Evolutionary conservation across 2,888 invertebrate genomes (phyloP), one percentile per base, ranked within the genome.

Genomic region (Heliconius hortense): DNA sequence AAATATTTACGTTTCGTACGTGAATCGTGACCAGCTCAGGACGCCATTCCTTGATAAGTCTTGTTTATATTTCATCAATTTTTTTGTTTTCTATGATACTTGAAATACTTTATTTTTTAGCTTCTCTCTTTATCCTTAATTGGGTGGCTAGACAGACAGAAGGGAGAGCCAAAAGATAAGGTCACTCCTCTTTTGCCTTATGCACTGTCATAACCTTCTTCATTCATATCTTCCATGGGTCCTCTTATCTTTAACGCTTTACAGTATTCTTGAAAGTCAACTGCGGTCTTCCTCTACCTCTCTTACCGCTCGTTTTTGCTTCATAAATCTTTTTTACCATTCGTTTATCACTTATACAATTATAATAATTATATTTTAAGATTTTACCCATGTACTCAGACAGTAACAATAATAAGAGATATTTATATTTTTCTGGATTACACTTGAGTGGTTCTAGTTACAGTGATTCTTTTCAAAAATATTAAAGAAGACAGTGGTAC

Each of bases 1-100:
- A 76, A 76, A 72, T 72, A 76, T 74, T 76, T 63, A 76, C 67
- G 60, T 62, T 35, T 43, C 43, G n/a, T 35, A 56, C 69, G 56
- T 70, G 70, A 24, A 31, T 60, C 73, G 70, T 67, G 70, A 74
- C 67, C 53, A 62, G 67, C 59, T 39, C 28, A 24, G 69, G 48
- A 66, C 28, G 53, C 67, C 68, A 48, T 60, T 68, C 24, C 39
- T 74, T 62, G 24, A 43, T 43, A 67, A 3, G 35, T 18, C n/a
- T 67, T 18, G 13, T 26, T 59, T 73, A 59, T 28, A 7, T 67
- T 43, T 26, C 21, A 28, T 66, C 1, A 59, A n/a, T 13, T 15
- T 21, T 56, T 56, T 56, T 39, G 18, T 35, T 28, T 64, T 53
- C 15, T n/a, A 18, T 71, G 7, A 3, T 21, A 10, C 21, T 31